Evolutionary conservation across 1,140 invertebrate genomes (phyloP), one percentile per base, ranked within the genome.

Genomic region (Stegodyphus dumicola): DNA sequence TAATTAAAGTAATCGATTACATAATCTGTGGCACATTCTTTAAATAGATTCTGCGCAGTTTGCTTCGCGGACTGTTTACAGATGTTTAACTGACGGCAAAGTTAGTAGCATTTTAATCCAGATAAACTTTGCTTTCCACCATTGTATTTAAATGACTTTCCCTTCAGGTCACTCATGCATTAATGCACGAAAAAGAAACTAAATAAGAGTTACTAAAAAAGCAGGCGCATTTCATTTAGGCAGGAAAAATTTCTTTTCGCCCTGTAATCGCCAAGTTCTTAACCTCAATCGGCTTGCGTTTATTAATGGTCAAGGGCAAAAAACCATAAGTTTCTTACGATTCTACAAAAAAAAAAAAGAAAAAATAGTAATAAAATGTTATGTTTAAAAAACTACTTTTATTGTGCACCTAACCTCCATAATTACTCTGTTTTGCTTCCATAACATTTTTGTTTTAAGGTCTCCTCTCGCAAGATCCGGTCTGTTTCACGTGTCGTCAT

Each of bases 101-200:
- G 77, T 79, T 79, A 54, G n/a, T 79, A 51, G 70, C 77, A 54
- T 5, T 79, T 79, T 79, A 79, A 79, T 79, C 67, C 65, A 51
- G 52, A 18, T 11, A 33, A 6, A 56, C 48, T 70, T 79, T 70
- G 33, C 66, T 69, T 65, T 56, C 66, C 33, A n/a, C 66, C 48
- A 77, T 77, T 77, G 75, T 77, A 77, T 77, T 77, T 77, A 77
- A 77, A 77, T 77, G 66, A 79, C 77, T 79, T 79, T 79, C 77
- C 77, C 77, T 70, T 54, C 66, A 33, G 53, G 66, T 70, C 65
- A 69, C 66, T 48, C 17, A 70, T 70, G 65, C 77, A 79, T 70
- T 70, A 79, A 79, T 70, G 66, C 77, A 69, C 66, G 77, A 70
- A 56, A 53, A 49, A 64, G 33, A 77, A 65, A 33, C 60, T 13